Percentiles rank a stretch among this genome's conserved stretches.
Conservation (phyloP, 2,113 vertebrate species). For the Typhlomys cinereus region DNA sequence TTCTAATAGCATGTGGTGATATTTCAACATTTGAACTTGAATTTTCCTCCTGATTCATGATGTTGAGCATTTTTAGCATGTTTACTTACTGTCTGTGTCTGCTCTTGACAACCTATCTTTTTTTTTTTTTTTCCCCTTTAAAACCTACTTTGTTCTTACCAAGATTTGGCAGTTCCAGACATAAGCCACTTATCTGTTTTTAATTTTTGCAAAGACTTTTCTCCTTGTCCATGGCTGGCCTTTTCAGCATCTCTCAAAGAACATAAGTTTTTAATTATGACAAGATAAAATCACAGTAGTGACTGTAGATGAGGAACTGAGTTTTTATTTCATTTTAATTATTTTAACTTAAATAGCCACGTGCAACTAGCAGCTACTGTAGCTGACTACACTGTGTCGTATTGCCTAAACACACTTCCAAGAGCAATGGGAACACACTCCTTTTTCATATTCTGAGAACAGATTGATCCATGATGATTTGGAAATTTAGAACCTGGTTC, state of each 20-base stretch:
- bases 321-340: constrained; percentile 25
- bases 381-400: not conserved
- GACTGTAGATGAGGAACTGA: not conserved
- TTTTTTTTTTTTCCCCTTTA: not conserved
- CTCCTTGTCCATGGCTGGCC: not conserved
- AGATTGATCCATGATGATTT: not conserved
- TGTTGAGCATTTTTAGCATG: not conserved
- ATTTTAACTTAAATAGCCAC: not conserved
- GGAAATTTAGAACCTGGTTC: not conserved
- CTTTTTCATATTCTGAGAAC: not conserved
- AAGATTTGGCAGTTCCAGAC: not conserved
- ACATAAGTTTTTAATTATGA: not conserved
- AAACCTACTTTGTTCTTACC: not conserved
- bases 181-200: not conserved
- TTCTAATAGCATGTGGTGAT: not conserved
- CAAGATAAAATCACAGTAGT: not conserved
- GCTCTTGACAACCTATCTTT: not conserved
- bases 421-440: not conserved
- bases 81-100: not conserved
- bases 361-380: not conserved
- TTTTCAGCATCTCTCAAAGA: not conserved
- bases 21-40: not conserved
- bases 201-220: not conserved
- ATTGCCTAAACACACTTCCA: not conserved
- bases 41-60: not conserved